Evolutionary conservation across 2,113 vertebrate genomes (phyloP).

Genomic region (Epinephelus fuscoguttatus): DNA sequence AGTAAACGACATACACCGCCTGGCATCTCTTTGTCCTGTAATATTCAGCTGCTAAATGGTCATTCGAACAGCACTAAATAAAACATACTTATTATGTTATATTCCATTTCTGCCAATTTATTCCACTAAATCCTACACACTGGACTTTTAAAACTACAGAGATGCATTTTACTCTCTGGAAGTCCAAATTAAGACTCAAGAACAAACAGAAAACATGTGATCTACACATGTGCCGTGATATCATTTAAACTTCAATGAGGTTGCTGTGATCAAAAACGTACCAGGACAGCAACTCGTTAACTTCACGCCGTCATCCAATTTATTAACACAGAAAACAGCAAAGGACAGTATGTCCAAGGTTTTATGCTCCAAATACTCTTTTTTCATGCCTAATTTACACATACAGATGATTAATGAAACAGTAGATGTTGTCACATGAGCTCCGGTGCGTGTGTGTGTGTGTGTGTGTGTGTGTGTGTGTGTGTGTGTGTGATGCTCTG

Average conservation of each 20-base stretch:
- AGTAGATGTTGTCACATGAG: slow-evolving; percentile 55
- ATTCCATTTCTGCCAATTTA: no score
- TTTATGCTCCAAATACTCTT: slow-evolving; percentile 72
- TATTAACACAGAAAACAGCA: slow-evolving; percentile 52
- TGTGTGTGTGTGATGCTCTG: slow-evolving; percentile 42
- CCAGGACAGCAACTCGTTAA: slow-evolving; percentile 50
- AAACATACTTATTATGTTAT: no score
- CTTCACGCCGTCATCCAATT: slow-evolving; percentile 57
- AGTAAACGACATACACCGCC: no score
- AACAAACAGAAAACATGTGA: slow-evolving; percentile 3
- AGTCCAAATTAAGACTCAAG: background rate
- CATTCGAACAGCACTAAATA: no score
- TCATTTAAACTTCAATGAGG: slow-evolving; percentile 31
- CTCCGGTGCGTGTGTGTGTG: slow-evolving; percentile 2
- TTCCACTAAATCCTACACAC: no score
- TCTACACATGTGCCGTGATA: slow-evolving; percentile 1
- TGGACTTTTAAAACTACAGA: no score
- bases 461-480: slow-evolving; percentile 16
- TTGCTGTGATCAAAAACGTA: slow-evolving; percentile 40
- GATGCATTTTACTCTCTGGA: background rate
- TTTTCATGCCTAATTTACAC: slow-evolving; percentile 79
- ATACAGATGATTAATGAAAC: slow-evolving; percentile 81
- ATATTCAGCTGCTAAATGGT: no score
- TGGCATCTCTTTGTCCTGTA: no score
- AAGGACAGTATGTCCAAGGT: slow-evolving; percentile 60